A percentile compares a stretch with the other conserved stretches of the same genome.
Evolutionary conservation across 1,140 invertebrate genomes (phyloP).

Genomic region (Meteorus sp.): DNA sequence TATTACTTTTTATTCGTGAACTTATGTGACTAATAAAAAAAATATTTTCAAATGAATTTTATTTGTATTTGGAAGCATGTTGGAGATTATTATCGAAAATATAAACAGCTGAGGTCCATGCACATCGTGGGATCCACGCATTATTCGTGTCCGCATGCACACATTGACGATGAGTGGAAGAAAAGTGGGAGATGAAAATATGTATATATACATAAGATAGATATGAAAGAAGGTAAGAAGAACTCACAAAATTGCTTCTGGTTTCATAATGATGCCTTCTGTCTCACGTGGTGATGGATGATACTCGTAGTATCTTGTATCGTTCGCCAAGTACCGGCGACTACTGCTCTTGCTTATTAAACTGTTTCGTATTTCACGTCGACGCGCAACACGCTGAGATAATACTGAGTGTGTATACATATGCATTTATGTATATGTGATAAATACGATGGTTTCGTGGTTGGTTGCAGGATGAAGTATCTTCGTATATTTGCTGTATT

Average conservation of each 20-base stretch:
- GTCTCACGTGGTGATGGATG: slow-evolving; percentile 40
- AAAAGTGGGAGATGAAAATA: neutral
- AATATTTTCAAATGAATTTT: no score
- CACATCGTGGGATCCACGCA: no score
- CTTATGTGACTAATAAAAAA: no score
- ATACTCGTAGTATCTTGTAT: slow-evolving; percentile 41
- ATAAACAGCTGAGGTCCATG: no score
- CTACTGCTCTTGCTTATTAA: slow-evolving; percentile 46
- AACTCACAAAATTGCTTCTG: slow-evolving; percentile 21
- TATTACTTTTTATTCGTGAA: no score
- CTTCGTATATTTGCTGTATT: no score
- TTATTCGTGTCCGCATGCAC: no score
- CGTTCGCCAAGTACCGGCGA: slow-evolving; percentile 30
- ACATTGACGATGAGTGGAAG: no score
- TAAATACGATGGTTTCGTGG: neutral
- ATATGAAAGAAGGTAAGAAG: neutral
- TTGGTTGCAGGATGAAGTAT: no score
- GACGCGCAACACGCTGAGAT: slow-evolving; percentile 34
- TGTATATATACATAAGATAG: neutral
- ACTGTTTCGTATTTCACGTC: slow-evolving; percentile 45
- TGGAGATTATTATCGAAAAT: no score
- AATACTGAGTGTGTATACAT: slow-evolving; percentile 4
- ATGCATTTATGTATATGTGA: neutral
- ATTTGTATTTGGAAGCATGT: no score
- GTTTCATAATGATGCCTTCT: slow-evolving; percentile 35